Conservation (phyloP, 2,113 vertebrate genomes). For the Gila orcuttii region DNA sequence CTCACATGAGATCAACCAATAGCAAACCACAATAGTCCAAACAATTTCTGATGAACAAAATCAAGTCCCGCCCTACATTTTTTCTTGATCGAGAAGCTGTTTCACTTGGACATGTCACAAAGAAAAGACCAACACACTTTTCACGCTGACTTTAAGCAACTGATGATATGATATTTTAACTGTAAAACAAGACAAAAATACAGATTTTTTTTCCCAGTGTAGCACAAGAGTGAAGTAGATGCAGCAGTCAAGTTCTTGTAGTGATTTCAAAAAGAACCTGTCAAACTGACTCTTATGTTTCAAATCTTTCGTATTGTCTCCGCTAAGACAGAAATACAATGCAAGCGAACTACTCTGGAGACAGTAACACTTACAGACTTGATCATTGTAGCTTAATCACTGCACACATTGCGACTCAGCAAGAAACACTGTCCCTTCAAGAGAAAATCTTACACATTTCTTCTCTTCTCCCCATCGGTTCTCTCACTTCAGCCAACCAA, state of each 20-base stretch:
- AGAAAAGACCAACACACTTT: no score
- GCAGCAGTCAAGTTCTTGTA: background rate
- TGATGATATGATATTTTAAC: background rate
- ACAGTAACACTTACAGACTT: background rate
- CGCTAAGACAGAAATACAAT: constrained; percentile 8
- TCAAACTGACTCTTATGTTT: constrained; percentile 1
- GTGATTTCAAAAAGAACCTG: background rate
- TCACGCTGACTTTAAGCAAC: no score
- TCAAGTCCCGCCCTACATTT: no score
- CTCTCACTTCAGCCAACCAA: constrained; percentile 56
- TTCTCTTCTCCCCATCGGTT: constrained; percentile 54
- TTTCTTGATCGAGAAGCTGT: no score
- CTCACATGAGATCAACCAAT: no score
- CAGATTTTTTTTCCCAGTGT: background rate
- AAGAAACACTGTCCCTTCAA: constrained; percentile 17
- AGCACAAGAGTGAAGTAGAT: background rate
- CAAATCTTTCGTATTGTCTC: background rate
- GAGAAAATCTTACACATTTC: constrained; percentile 33
- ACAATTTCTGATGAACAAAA: no score
- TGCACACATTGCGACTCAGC: background rate
- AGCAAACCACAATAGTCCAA: no score
- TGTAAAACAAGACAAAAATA: background rate
- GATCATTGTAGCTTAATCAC: constrained; percentile 28
- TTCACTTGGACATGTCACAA: no score
- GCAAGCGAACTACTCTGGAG: background rate